Evolutionary conservation across 2,113 vertebrate species (phyloP), one percentile per base, ranked within the genome.

Genomic region (Perca schrenkii): DNA sequence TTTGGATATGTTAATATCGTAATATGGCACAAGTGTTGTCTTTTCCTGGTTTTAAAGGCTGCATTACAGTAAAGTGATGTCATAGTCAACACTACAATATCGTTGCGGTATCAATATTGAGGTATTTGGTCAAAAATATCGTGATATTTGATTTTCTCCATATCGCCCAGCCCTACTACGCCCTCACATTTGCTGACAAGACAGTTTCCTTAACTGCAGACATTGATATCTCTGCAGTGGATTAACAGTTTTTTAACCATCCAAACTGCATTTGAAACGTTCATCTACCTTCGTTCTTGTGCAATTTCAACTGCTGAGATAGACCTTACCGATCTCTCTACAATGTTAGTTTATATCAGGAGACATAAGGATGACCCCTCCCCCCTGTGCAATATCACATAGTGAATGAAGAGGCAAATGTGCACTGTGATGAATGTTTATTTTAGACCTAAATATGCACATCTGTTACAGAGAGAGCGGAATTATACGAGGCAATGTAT

Each of bases 401-500:
- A 11, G 2, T 43, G 40, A 43, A 43, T 11, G 8, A 28, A 40
- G 8, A 57, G 28, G 8, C 19, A 56, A 34, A 53, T 34, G 22
- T 65, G 17, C 13, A 21, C 22, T 4, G 58, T 28, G 50, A 60
- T 8, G 3, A 53, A 15, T 16, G 67, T 43, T 54, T 10, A 6
- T 76, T 43, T 43, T n/a, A 8, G 22, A 31, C 34, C 47, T 31
- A 52, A 36, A 25, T 15, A 46, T 43, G 10, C 15, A 25, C 57
- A 31, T 34, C 50, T 61, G 65, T 47, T 10, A 19, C 49, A 56
- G 54, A 28, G 22, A 62, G 3, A 66, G 17, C 54, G 28, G 66
- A 71, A 54, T 71, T 60, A 60, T 14, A 64, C 17, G 0, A 19
- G 28, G 49, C n/a, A 62, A 72, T 66, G 54, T 57, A 72, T 46